Base-by-base conservation (phyloP, 92 coral and sea anemone species). In the Umimayanthus chanpuru region DNA sequence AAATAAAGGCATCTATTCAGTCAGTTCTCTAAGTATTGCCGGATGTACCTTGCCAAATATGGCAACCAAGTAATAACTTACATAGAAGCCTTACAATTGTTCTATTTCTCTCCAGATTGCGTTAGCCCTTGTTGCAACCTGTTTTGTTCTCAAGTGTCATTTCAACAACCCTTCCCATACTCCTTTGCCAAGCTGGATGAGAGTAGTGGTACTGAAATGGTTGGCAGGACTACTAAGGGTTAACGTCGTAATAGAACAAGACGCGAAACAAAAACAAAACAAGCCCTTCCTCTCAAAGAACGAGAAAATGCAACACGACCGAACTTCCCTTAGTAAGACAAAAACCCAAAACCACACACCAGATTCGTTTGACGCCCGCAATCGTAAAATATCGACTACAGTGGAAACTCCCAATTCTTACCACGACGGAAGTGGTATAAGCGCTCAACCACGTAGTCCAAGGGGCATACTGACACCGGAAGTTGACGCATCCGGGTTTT, bases 141-240 rank as follows among this genome's bases (percentile, higher is more conserved):
- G 98, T 71, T 80, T 95, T n/a, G 98, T 95, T 15, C 90, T 95
- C 56, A 92, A 90, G 65, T 92, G 95, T 61, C 89, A 95, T 85
- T 95, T 95, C 92, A 93, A 90, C 86, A 91, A 95, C 38, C 98
- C 98, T 16, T 81, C 93, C 61, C 98, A 95, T 68, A 94, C 92
- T 7, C 96, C 95, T n/a, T 90, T 95, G 86, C 98, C 98, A 1
- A 84, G 79, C 65, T 95, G 98, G 98, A 91, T 95, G 73, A 89
- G 98, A 71, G 89, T 88, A 70, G 87, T 95, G 23, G 93, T 95
- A 4, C 85, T 95, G 26, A 93, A 91, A 40, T 90, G 98, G 96
- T 76, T 95, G 93, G 96, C 98, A 4, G 82, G 92, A 40, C 86
- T 94, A 11, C 86, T 88, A 28, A 90, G 90, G 23, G 89, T 92